These are phyloP conservation scores for Cheilosia grossa DNA, from an alignment of 2,888 invertebrate species.

Conservation along the genomic window DNA sequence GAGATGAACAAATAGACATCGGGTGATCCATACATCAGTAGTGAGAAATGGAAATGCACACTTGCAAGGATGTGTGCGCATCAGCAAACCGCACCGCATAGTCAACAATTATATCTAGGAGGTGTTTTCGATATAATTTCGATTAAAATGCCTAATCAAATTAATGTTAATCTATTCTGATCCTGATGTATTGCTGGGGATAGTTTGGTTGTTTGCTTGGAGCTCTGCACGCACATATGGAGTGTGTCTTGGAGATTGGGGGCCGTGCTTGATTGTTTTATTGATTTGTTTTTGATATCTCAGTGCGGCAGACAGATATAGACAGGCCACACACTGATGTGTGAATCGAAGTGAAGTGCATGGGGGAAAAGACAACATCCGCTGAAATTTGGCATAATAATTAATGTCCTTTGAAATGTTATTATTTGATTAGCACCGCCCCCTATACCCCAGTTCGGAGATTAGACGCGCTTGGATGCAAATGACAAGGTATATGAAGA, in stretches of 20 bases:
- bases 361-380: conserved; percentile 55
- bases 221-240: background rate
- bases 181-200: conserved; percentile 20
- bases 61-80: conserved; percentile 20
- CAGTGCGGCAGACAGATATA: conserved; percentile 22
- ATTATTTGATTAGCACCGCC: conserved; percentile 68
- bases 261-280: conserved; percentile 60
- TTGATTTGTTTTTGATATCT: conserved; percentile 61
- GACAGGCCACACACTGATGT: conserved; percentile 6
- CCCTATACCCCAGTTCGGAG: background rate
- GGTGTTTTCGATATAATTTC: conserved; percentile 70
- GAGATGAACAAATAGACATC: conserved; percentile 3
- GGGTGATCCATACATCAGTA: conserved; percentile 5
- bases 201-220: conserved; percentile 13
- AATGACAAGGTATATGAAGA: conserved; percentile 49
- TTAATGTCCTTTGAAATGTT: conserved; percentile 67
- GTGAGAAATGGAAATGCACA: conserved; percentile 26
- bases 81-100: conserved; percentile 3
- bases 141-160: conserved; percentile 71
- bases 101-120: conserved; percentile 31
- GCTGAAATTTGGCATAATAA: conserved; percentile 64
- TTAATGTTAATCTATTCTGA: conserved; percentile 57
- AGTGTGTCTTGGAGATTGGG: conserved; percentile 6
- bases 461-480: conserved; percentile 36
- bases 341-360: conserved; percentile 15